phyloP scores from a whole-genome alignment of 2,888 invertebrate genomes.

The Dysmachus trigonus region DNA sequence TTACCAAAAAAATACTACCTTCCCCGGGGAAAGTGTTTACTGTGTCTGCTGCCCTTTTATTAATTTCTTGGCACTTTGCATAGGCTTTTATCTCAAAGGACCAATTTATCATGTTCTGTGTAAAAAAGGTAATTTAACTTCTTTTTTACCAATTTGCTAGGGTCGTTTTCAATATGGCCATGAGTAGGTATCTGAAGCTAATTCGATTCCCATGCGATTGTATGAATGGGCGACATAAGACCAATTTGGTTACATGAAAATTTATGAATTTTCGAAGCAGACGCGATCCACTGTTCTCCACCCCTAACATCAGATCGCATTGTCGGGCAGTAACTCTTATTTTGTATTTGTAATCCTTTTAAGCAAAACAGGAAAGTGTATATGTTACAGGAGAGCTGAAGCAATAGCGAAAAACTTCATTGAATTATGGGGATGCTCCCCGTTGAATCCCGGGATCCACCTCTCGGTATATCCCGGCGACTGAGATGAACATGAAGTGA shows the following conservation, averaged over 20 bases:
- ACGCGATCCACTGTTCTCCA: background rate
- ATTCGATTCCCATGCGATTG: background rate
- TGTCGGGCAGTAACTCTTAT: background rate
- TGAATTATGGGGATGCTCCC: background rate
- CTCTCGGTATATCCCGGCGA: background rate
- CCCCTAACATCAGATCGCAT: background rate
- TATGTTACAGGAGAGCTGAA: background rate
- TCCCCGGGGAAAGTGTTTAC: background rate
- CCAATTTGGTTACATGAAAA: background rate
- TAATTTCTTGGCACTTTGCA: background rate
- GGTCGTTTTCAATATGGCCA: background rate
- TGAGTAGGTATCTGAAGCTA: background rate
- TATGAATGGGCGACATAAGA: background rate
- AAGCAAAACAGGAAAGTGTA: background rate
- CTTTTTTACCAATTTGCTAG: background rate
- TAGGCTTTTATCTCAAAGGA: background rate
- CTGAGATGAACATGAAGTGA: background rate
- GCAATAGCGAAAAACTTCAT: slow-evolving; percentile 5
- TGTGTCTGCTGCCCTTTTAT: background rate
- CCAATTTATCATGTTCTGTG: background rate
- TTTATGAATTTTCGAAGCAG: background rate
- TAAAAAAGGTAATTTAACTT: background rate
- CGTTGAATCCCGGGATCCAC: background rate
- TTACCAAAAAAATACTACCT: background rate
- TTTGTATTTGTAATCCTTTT: slow-evolving; percentile 13